A percentile compares a stretch with the other conserved stretches of the same genome.
Evolutionary conservation across 1,140 invertebrate species (phyloP).

Genomic region (Druon quercuslanigerum): DNA sequence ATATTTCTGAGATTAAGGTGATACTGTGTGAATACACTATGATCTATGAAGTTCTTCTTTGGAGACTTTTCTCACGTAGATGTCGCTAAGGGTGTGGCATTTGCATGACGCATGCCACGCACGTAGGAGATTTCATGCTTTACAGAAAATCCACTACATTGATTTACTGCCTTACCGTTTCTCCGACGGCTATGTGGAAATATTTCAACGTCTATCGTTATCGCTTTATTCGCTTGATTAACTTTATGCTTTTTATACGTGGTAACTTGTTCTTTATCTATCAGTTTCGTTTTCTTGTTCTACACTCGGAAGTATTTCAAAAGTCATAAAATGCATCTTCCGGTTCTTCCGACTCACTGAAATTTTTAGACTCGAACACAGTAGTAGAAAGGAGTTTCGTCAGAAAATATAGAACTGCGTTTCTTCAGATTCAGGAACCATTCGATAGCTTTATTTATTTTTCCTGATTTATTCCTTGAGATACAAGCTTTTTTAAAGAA

Average conservation of each 20-base stretch:
- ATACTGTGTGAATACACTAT: not conserved
- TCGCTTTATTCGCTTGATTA: slow-evolving; percentile 63
- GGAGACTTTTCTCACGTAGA: slow-evolving; percentile 16
- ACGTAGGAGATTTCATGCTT: slow-evolving; percentile 24
- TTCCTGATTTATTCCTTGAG: not conserved
- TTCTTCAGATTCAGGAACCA: not conserved
- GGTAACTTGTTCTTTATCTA: slow-evolving; percentile 8
- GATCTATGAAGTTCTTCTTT: slow-evolving; percentile 17
- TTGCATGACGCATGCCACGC: slow-evolving; percentile 26
- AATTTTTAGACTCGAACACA: slow-evolving; percentile 19
- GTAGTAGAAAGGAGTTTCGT: slow-evolving; percentile 17
- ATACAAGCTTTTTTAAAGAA: too few species aligned
- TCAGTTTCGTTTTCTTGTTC: slow-evolving; percentile 17
- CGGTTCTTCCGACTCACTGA: slow-evolving; percentile 12
- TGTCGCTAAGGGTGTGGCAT: slow-evolving; percentile 22
- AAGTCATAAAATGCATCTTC: slow-evolving; percentile 31
- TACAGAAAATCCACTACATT: slow-evolving; percentile 30
- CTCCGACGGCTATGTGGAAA: slow-evolving; percentile 36
- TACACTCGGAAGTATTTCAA: slow-evolving; percentile 26
- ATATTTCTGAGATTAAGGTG: not conserved
- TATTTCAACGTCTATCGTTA: slow-evolving; percentile 57
- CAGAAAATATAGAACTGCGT: not conserved
- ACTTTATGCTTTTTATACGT: slow-evolving; percentile 51
- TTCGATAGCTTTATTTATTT: not conserved
- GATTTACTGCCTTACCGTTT: slow-evolving; percentile 38